A percentile compares a stretch with the other conserved stretches of the same genome.
Evolutionary conservation across 2,797 vertebrate genomes (phyloP).

Genomic region (Lutjanus argentimaculatus): DNA sequence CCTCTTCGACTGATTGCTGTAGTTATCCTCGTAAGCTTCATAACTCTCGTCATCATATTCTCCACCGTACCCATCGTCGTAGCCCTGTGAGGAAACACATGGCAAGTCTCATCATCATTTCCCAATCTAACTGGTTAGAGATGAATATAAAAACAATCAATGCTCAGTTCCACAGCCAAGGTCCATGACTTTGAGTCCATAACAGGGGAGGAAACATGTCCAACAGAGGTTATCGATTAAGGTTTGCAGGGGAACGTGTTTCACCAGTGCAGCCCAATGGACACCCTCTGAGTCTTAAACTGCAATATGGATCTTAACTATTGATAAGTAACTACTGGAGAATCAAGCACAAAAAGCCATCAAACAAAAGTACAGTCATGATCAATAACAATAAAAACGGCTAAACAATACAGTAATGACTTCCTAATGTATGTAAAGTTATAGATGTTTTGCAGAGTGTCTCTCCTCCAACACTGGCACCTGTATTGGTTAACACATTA

Average conservation of each 20-base stretch:
- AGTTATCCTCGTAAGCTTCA: slow-evolving; percentile 93
- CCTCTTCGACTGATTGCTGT: slow-evolving; percentile 95
- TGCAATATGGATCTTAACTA: slow-evolving; percentile 59
- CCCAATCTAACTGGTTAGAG: slow-evolving; percentile 59
- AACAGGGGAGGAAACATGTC: slow-evolving; percentile 62
- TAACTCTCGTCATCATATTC: slow-evolving; percentile 97
- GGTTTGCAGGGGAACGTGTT: slow-evolving; percentile 65
- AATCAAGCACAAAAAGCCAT: slow-evolving; percentile 41
- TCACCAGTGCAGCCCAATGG: slow-evolving; percentile 68
- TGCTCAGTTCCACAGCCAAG: slow-evolving; percentile 69
- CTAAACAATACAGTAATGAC: slow-evolving; percentile 1
- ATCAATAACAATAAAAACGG: slow-evolving; percentile 42
- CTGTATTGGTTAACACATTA: background rate
- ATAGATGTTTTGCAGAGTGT: slow-evolving; percentile 4
- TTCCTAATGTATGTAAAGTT: background rate
- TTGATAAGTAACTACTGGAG: slow-evolving; percentile 49
- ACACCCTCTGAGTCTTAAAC: slow-evolving; percentile 58
- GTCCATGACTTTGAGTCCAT: slow-evolving; percentile 66
- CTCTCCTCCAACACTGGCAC: background rate
- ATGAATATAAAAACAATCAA: slow-evolving; percentile 69
- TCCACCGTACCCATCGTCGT: slow-evolving; percentile 95
- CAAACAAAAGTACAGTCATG: slow-evolving; percentile 21
- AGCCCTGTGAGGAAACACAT: slow-evolving; percentile 85
- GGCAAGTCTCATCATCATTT: slow-evolving; percentile 21
- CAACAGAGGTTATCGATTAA: slow-evolving; percentile 74